Percentiles rank a stretch among this genome's conserved stretches.
Evolutionary conservation across 2,888 invertebrate species (phyloP).

Genomic region (Pseudanteris insignis): DNA sequence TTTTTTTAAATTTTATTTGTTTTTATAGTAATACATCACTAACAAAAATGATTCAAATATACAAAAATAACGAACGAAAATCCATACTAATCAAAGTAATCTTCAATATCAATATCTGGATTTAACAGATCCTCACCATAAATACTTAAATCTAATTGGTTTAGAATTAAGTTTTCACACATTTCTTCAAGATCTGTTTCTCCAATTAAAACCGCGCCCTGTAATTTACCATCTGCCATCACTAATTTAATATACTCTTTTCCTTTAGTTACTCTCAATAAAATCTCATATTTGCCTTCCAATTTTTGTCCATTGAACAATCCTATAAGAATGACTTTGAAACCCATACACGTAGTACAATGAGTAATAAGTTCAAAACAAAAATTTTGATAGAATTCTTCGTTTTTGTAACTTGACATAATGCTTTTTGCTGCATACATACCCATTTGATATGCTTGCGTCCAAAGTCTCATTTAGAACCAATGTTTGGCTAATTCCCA

Average conservation of each 20-base stretch:
- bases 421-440: constrained; percentile 92
- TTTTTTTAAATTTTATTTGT: too few species aligned
- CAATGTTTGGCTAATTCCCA: constrained; percentile 84
- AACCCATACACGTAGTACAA: constrained; percentile 93
- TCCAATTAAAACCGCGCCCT: constrained; percentile 95
- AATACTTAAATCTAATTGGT: constrained; percentile 87
- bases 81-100: constrained; percentile 94
- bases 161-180: constrained; percentile 96
- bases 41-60: too few species aligned
- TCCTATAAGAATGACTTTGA: constrained; percentile 90
- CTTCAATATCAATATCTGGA: constrained; percentile 97
- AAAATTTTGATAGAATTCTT: constrained; percentile 85
- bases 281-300: constrained; percentile 80
- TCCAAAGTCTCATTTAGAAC: constrained; percentile 97
- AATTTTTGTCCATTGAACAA: constrained; percentile 93
- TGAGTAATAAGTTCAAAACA: constrained; percentile 98
- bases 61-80: too few species aligned
- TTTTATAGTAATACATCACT: too few species aligned
- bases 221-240: constrained; percentile 81
- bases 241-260: constrained; percentile 89
- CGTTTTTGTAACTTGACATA: constrained; percentile 72
- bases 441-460: constrained; percentile 98
- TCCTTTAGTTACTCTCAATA: constrained; percentile 84
- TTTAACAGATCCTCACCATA: constrained; percentile 93
- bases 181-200: constrained; percentile 98